Conservation (phyloP, 2,888 invertebrate genomes). For the Ennomos fuscantarius region DNA sequence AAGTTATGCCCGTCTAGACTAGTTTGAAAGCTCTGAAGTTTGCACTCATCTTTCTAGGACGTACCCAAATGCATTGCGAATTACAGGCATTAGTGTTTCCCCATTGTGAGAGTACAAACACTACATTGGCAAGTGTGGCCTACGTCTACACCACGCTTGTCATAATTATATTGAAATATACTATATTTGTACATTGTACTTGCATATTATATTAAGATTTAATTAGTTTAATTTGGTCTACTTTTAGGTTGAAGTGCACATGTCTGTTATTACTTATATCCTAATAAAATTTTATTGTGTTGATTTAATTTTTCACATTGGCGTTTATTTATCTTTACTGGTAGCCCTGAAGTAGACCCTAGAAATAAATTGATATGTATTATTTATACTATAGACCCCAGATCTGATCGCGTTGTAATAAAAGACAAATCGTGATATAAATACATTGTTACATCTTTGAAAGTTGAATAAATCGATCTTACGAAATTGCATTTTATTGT, state of each 20-base stretch:
- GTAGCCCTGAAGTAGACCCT: slow-evolving; percentile 35
- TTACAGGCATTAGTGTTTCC: not conserved
- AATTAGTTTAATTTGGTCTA: slow-evolving; percentile 19
- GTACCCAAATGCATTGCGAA: too few species aligned
- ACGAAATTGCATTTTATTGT: slow-evolving; percentile 10
- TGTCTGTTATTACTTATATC: slow-evolving; percentile 4
- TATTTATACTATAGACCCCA: slow-evolving; percentile 57
- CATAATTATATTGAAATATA: slow-evolving; percentile 1
- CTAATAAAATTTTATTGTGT: slow-evolving; percentile 13
- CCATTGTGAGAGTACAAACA: not conserved
- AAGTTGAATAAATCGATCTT: slow-evolving; percentile 70
- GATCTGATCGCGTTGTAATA: slow-evolving; percentile 72
- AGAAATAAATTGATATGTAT: slow-evolving; percentile 41
- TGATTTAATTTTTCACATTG: slow-evolving; percentile 18
- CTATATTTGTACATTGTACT: too few species aligned
- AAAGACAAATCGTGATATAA: slow-evolving; percentile 81
- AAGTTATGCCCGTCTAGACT: too few species aligned
- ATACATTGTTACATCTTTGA: slow-evolving; percentile 74
- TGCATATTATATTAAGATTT: slow-evolving; percentile 1
- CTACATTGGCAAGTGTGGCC: not conserved
- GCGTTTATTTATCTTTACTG: slow-evolving; percentile 7
- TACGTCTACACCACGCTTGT: not conserved
- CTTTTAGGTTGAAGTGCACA: slow-evolving; percentile 19
- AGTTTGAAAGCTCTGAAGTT: too few species aligned
- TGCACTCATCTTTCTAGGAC: too few species aligned